Evolutionary conservation across 2,888 invertebrate species (phyloP), one percentile per base, ranked within the genome.

Genomic region (Leptopilina syphax): DNA sequence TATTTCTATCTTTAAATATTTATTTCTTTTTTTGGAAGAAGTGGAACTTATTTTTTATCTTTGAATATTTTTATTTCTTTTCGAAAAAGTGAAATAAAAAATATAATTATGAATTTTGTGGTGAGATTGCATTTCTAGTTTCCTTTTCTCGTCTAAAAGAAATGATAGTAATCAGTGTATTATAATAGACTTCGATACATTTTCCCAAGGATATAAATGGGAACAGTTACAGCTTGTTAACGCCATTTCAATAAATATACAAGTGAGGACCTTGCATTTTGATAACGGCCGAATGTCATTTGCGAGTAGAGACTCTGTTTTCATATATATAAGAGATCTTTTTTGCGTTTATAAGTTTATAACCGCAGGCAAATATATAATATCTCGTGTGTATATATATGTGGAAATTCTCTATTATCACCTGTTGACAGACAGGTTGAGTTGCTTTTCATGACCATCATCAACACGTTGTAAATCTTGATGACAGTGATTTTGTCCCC

Each of bases 281-380:
- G 65, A 65, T 65, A 65, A 65, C 41, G 65, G 65, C 65, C 65
- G 24, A 18, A 34, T 65, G 65, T 65, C 65, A 65, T 65, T 65
- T 65, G 12, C 34, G 18, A 18, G 18, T 18, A 18, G 18, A 65
- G 34, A 41, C 65, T 65, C 65, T 65, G 65, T 65, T 65, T 65
- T 41, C 34, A 65, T 3, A 3, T 3, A 3, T 34, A 12, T 9
- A 12, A 27, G 65, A 8, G 65, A 34, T 27, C 27, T 34, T 3
- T 34, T 34, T 34, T 34, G 34, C 34, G 4, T 34, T 12, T 13
- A 12, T 65, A 41, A 65, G 4, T 34, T 12, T 13, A 12, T 65
- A 41, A 65, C 41, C 65, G 12, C 65, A 65, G 65, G 41, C 65
- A 27, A 65, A 27, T 27, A 65, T 47, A 47, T 47, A 47, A 44